A percentile compares a stretch with the other conserved stretches of the same genome.
phyloP scores from a whole-genome alignment of 2,797 vertebrate genomes.

The Odontamblyopus lacepedii region DNA sequence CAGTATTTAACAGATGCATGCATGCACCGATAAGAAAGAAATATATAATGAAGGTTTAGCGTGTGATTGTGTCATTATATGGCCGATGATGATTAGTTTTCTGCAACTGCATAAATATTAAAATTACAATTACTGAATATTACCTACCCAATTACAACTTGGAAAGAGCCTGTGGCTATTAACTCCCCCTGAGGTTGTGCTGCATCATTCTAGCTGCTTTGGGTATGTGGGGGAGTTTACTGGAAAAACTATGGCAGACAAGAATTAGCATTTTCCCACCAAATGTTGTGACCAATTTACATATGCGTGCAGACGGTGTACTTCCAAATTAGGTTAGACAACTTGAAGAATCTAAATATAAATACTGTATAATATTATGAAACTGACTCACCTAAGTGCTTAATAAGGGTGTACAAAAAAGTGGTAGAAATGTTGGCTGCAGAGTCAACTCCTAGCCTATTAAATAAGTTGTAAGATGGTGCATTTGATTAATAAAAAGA shows the following conservation, averaged over 20 bases:
- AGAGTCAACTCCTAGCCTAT: neutral
- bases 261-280: neutral
- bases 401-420: neutral
- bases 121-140: neutral
- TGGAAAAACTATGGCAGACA: neutral
- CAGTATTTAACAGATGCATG: constrained; percentile 60
- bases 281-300: neutral
- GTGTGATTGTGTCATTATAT: constrained; percentile 4
- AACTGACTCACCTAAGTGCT: neutral
- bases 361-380: neutral
- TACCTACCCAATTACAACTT: neutral
- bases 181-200: neutral
- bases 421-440: neutral
- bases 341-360: neutral
- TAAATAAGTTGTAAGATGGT: neutral
- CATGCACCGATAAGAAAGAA: constrained; percentile 36
- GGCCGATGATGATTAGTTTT: neutral
- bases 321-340: neutral
- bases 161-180: neutral
- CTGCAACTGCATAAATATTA: neutral
- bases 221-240: neutral
- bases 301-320: neutral
- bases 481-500: neutral
- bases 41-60: constrained; percentile 13
- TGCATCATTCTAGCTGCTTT: neutral